Percentiles rank a stretch among this genome's conserved stretches.
Evolutionary conservation across 2,888 invertebrate genomes (phyloP).

Genomic region (Agrotis segetum): DNA sequence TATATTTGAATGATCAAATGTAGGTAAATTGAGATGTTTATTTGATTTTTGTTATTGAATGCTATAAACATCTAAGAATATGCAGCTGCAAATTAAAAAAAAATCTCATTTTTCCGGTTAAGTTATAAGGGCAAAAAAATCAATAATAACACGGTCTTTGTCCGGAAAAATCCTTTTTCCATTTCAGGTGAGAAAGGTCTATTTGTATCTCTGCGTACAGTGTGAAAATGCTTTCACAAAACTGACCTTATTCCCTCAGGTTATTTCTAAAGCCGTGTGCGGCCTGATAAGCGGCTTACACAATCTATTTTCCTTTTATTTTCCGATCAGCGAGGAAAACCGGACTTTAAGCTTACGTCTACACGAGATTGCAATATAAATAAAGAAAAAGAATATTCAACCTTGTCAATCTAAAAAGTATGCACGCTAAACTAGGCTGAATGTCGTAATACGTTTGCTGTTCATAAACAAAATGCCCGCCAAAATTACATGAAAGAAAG

Average conservation of each 20-base stretch:
- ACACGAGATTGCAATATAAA: conserved; percentile 45
- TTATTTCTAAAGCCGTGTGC: conserved; percentile 43
- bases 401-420: conserved; percentile 42
- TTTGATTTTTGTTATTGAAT: conserved; percentile 47
- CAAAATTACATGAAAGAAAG: conserved; percentile 57
- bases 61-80: conserved; percentile 32
- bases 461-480: conserved; percentile 46
- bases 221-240: conserved; percentile 48
- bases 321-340: conserved; percentile 31
- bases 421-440: conserved; percentile 48
- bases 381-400: conserved; percentile 26
- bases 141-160: conserved; percentile 2
- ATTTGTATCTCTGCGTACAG: conserved; percentile 41
- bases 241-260: conserved; percentile 46
- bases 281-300: conserved; percentile 47
- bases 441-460: conserved; percentile 42
- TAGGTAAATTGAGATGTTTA: conserved; percentile 51
- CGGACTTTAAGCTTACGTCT: conserved; percentile 33
- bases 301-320: conserved; percentile 58
- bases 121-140: conserved; percentile 31
- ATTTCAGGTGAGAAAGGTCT: conserved; percentile 32
- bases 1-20: conserved; percentile 58
- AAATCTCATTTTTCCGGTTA: conserved; percentile 12
- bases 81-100: conserved; percentile 34
- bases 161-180: conserved; percentile 21